phyloP scores from a whole-genome alignment of 2,113 vertebrate species.

The Eurystomus gularis region DNA sequence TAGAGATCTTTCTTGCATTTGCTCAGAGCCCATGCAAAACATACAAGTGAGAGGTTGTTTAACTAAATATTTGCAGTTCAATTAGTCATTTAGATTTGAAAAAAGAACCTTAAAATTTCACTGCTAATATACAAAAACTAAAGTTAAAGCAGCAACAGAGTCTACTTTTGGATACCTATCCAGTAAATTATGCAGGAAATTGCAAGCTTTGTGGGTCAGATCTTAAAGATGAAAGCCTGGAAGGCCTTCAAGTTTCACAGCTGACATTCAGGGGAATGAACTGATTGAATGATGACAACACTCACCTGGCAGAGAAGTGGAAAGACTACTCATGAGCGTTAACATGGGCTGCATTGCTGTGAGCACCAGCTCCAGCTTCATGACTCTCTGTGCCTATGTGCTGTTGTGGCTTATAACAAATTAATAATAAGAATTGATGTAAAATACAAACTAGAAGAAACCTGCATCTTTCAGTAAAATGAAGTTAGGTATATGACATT shows the following conservation, averaged over 20 bases:
- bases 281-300: neutral
- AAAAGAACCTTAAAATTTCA: neutral
- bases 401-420: neutral
- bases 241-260: neutral
- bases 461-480: neutral
- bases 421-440: neutral
- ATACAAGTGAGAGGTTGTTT: neutral
- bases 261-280: neutral
- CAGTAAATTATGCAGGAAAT: neutral
- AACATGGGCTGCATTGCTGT: neutral
- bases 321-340: neutral
- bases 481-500: neutral
- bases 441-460: neutral
- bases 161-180: neutral
- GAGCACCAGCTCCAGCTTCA: neutral
- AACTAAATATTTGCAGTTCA: neutral
- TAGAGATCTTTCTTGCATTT: neutral
- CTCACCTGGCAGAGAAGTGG: neutral
- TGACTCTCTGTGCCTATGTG: neutral
- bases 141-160: neutral
- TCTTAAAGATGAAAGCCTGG: neutral
- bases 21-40: neutral
- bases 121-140: neutral
- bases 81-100: neutral
- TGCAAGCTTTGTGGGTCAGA: neutral